A percentile compares a stretch with the other conserved stretches of the same genome.
These are phyloP conservation scores for Triplophysa yarkandensis DNA, from an alignment of 2,797 vertebrate genomes.

Conservation along the genomic window DNA sequence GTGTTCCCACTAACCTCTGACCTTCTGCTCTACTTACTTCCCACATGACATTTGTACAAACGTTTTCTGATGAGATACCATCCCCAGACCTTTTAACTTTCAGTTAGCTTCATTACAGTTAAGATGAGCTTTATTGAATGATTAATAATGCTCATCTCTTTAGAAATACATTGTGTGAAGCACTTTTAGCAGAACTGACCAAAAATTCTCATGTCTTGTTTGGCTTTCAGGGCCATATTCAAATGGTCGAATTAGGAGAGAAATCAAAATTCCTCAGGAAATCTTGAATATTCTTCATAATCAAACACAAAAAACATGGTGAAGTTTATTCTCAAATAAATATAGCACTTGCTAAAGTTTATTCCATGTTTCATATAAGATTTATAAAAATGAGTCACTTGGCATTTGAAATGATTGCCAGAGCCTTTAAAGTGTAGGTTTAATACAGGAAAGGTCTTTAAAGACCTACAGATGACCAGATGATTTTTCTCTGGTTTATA, in stretches of 20 bases:
- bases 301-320: background rate
- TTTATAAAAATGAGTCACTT: constrained; percentile 7
- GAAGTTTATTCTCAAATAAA: background rate
- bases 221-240: background rate
- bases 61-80: background rate
- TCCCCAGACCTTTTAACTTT: too few relatives aligned
- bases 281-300: background rate
- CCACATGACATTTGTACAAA: background rate
- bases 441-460: constrained; percentile 51
- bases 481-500: constrained; percentile 24
- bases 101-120: background rate
- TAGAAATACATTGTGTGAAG: background rate
- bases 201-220: background rate
- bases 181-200: background rate
- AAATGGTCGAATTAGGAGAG: background rate
- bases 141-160: background rate
- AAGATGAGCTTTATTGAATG: background rate
- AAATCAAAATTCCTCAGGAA: background rate
- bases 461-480: constrained; percentile 41
- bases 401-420: constrained; percentile 48
- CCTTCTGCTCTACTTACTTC: background rate
- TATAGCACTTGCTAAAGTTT: background rate
- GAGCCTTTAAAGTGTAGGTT: constrained; percentile 49
- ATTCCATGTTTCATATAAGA: constrained; percentile 12
- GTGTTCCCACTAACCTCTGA: constrained; percentile 15